Evolutionary conservation across 2,888 invertebrate genomes (phyloP), one percentile per base, ranked within the genome.

Genomic region (Quadroppia sp.): DNA sequence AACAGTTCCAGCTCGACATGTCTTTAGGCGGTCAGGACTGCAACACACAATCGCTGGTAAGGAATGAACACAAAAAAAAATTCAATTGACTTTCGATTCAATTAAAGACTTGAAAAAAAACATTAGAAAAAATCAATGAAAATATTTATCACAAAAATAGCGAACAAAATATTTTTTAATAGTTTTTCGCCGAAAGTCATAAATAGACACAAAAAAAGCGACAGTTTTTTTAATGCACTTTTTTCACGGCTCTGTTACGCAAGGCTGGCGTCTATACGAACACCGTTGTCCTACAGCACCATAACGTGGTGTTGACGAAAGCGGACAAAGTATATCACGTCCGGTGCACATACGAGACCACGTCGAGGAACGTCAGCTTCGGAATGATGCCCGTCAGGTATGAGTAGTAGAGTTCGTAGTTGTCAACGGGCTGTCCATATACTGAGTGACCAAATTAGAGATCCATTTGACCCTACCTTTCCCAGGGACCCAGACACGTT

Each of bases 251-350:
- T 45, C 32, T 6, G n/a, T 72, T 71, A 36, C 20, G 53, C 28
- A 85, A 94, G 94, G 91, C 89, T 78, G 94, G 94, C 72, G 91
- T 94, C 61, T 94, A 94, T 83, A 92, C 93, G 71, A 94, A 94
- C 83, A 94, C 94, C 0, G 93, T 94, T 30, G 94, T 94, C 11
- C 87, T 94, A 28, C 94, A 94, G 83, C 94, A 94, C 81, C 94
- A 94, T 84, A 94, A 92, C 82, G 93, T 94, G 32, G 94, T 94
- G 45, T 94, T 94, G 92, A 94, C 94, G 74, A 94, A 94, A 83
- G 94, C 94, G 3, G 94, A 94, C 82, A 94, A 94, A 83, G 94
- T 94, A 82, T 94, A 94, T 87, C 94, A 94, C 85, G 93, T 94
- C 75, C 92, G 94, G 82, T 94, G 94, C 82, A 94, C 94, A 7